phyloP scores from a whole-genome alignment of 2,888 invertebrate species.

The Nysson spinosus region DNA sequence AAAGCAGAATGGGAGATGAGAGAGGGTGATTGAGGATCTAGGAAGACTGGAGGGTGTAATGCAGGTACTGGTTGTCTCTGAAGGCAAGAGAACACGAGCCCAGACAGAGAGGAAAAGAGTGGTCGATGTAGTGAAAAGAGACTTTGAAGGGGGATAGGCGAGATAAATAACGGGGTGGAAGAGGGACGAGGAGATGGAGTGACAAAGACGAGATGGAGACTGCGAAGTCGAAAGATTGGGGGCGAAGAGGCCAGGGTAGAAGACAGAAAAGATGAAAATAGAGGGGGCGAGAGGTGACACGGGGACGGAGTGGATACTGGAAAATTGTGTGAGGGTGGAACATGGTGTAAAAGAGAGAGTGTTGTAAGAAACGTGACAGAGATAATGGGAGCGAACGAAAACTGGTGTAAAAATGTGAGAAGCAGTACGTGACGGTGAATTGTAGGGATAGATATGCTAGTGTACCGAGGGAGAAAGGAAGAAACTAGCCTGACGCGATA shows the following conservation, averaged over 20 bases:
- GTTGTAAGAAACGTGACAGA: slow-evolving; percentile 33
- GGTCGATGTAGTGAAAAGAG: slow-evolving; percentile 23
- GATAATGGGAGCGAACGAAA: slow-evolving; percentile 33
- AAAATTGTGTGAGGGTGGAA: slow-evolving; percentile 36
- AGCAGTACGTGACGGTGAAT: slow-evolving; percentile 43
- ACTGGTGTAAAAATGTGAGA: slow-evolving; percentile 46
- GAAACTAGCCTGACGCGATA: slow-evolving; percentile 35
- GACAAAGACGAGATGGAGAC: slow-evolving; percentile 21
- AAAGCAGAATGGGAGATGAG: slow-evolving; percentile 1
- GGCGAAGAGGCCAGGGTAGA: not conserved
- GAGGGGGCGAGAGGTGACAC: not conserved
- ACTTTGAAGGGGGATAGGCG: slow-evolving; percentile 32
- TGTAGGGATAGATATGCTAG: slow-evolving; percentile 44
- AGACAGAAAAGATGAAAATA: slow-evolving; percentile 6
- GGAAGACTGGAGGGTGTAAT: slow-evolving; percentile 13
- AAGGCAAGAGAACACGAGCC: not conserved
- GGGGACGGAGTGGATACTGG: slow-evolving; percentile 14
- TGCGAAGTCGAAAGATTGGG: slow-evolving; percentile 28
- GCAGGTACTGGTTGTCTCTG: slow-evolving; percentile 42
- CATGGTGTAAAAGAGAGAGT: slow-evolving; percentile 29
- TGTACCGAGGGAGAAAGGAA: slow-evolving; percentile 29
- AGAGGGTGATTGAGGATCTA: not conserved
- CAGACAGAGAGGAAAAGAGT: slow-evolving; percentile 8
- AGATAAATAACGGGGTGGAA: slow-evolving; percentile 39
- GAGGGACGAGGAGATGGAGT: slow-evolving; percentile 11